Conservation (phyloP, 37 sponge, comb jelly and placozoan species). For the Eunapius fragilis region DNA sequence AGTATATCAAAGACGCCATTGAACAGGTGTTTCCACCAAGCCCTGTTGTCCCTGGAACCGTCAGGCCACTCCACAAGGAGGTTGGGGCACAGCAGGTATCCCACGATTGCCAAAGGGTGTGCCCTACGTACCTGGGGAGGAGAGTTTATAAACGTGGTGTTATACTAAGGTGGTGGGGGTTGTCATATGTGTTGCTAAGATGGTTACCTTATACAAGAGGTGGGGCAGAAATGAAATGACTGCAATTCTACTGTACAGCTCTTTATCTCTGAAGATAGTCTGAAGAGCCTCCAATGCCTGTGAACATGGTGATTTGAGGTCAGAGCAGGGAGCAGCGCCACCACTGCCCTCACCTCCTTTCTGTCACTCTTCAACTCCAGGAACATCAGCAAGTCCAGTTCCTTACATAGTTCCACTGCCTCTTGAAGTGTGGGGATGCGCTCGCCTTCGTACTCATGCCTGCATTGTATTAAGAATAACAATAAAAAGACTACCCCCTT, state of each 20-base stretch:
- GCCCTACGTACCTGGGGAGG: not conserved
- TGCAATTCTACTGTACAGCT: conserved; percentile 30
- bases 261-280: not conserved
- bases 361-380: conserved; percentile 51
- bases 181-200: not conserved
- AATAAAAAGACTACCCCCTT: too few relatives aligned
- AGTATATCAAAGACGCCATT: not conserved
- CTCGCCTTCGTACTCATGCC: conserved; percentile 27
- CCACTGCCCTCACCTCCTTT: not conserved
- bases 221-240: conserved; percentile 53
- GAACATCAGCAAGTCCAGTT: conserved; percentile 44
- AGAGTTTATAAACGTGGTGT: not conserved
- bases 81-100: not conserved
- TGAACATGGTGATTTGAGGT: not conserved
- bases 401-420: conserved; percentile 34
- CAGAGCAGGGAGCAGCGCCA: too few relatives aligned
- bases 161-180: not conserved
- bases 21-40: conserved; percentile 18
- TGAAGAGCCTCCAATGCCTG: not conserved
- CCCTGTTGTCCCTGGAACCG: conserved; percentile 1
- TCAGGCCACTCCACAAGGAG: not conserved
- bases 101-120: not conserved
- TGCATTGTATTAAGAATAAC: not conserved
- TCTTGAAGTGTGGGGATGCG: conserved; percentile 49
- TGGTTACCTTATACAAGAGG: conserved; percentile 45